Evolutionary conservation across 2,113 vertebrate species (phyloP), one percentile per base, ranked within the genome.

Genomic region (Aptenodytes forsteri): DNA sequence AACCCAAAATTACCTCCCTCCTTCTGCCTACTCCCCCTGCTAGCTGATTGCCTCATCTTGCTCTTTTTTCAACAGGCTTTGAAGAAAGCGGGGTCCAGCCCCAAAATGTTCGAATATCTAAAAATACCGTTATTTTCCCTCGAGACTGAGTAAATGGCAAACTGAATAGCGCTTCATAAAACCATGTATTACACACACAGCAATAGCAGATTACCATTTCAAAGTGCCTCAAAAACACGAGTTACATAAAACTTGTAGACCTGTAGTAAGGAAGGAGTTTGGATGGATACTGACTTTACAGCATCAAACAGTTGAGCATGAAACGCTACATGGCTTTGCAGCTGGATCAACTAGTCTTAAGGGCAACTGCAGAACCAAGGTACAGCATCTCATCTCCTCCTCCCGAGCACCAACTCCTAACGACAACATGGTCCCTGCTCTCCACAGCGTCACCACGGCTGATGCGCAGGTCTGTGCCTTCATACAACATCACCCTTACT

Each of bases 391-490:
- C 19, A 56, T 4, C 67, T 58, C 20, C 36, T 69, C 19, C 46
- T 38, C 32, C 17, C 2, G 0, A 69, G 32, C 38, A 82, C 49
- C 56, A 71, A 1, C 36, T n/a, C 42, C 34, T 46, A 44, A 32
- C 3, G 4, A n/a, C 1, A 1, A 32, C 29, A 13, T 0, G 4
- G 55, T n/a, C 55, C 34, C 32, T 16, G 36, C 36, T 46, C 40
- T 27, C 40, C 0, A 0, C 34, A 22, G 4, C 2, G 1, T 20
- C 36, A 30, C 47, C 15, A 14, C 1, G 1, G 46, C 40, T 46
- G 16, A 66, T 2, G 26, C 22, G 23, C 29, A 11, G 20, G 34
- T 21, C 58, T 11, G 15, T 32, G 44, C 10, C 38, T 46, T 69
- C 30, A 20, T 16, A 38, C 32, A 50, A 13, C 13, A 1, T n/a